Base-by-base conservation (phyloP, 2,797 vertebrate species). In the Potorous gilbertii region DNA sequence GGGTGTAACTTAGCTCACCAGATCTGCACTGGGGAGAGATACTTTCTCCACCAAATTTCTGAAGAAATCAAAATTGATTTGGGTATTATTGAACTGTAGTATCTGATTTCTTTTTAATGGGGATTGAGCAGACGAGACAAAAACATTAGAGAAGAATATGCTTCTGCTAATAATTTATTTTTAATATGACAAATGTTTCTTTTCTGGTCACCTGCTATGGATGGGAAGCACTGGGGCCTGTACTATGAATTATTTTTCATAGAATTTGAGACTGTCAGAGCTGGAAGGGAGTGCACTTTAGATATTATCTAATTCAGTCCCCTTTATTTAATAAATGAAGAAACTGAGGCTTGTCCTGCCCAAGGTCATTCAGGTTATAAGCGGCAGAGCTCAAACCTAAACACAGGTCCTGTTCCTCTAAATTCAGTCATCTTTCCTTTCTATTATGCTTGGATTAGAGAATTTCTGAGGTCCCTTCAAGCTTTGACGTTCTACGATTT, bases 41-140 rank as follows among this genome's bases (percentile, higher is more conserved):
- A 34, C 54, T 97, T 95, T 94, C 87, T 95, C 74, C 93, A 92
- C 46, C 40, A 0, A 90, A 66, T 97, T 98, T 98, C 95, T 97
- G 95, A 96, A 97, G 92, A 96, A 96, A 93, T 96, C 62, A 97
- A 95, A 97, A 97, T 96, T 50, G 96, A 97, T 97, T 52, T 93
- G 93, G 74, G 66, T 91, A 52, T 96, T 97, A 97, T 59, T 93
- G 90, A 94, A 95, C 92, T 21, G 54, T 0, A 93, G 94, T 0
- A 46, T 91, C 96, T 91, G 40, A 59, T 95, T 96, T 97, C 90
- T 27, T n/a, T 14, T 95, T 1, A 94, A 55, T 94, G 97, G 96
- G 1, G 56, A 31, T 97, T 92, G 94, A 96, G 91, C 16, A 89
- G 94, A 96, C 46, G 92, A 40, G 92, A 66, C 59, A 31, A 46